A percentile compares a stretch with the other conserved stretches of the same genome.
phyloP scores from a whole-genome alignment of 2,797 vertebrate genomes.

The Menidia menidia region DNA sequence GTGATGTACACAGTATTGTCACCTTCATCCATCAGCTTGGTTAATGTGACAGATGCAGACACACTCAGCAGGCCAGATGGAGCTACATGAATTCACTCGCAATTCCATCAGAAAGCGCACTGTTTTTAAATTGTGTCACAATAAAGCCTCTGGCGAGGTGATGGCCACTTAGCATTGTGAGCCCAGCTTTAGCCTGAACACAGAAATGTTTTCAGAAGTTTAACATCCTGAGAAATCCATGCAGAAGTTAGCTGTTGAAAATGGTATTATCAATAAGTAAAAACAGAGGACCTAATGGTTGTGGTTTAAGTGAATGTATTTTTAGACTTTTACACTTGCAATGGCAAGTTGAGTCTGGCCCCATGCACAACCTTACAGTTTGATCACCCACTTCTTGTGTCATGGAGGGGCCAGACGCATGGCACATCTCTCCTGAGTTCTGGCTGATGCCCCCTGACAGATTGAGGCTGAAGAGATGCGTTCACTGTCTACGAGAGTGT shows the following conservation, averaged over 20 bases:
- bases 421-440: conserved; percentile 51
- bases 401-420: conserved; percentile 37
- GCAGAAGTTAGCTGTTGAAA: conserved; percentile 35
- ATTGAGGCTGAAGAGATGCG: conserved; percentile 74
- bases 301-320: conserved; percentile 9
- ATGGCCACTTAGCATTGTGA: conserved; percentile 25
- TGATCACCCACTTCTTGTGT: conserved; percentile 42
- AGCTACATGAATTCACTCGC: conserved; percentile 62
- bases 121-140: conserved; percentile 48
- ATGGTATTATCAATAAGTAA: conserved; percentile 51
- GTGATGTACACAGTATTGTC: conserved; percentile 23
- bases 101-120: conserved; percentile 53
- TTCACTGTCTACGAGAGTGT: conserved; percentile 22
- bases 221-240: conserved; percentile 26
- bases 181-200: conserved; percentile 27
- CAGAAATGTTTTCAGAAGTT: conserved; percentile 22
- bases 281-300: conserved; percentile 20
- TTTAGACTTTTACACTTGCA: conserved; percentile 5
- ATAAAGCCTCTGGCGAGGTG: conserved; percentile 18
- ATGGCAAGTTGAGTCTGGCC: conserved; percentile 30
- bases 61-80: conserved; percentile 63
- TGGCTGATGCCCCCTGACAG: conserved; percentile 81
- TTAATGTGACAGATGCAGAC: conserved; percentile 49
- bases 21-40: conserved; percentile 39
- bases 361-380: conserved; percentile 31